Evolutionary conservation across 2,113 vertebrate genomes (phyloP).

Genomic region (Peromyscus leucopus): DNA sequence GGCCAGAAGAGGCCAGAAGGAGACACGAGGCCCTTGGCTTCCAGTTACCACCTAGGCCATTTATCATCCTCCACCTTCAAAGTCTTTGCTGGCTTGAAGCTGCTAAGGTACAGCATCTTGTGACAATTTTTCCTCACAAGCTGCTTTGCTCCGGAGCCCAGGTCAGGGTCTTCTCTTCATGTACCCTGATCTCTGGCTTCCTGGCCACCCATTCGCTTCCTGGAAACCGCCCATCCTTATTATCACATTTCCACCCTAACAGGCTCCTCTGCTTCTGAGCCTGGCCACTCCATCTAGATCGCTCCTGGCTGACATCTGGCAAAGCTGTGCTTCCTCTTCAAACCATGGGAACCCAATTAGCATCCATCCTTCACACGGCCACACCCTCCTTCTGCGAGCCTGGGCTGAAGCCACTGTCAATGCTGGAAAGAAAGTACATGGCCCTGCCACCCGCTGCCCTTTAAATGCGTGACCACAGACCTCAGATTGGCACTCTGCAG

Average conservation of each 20-base stretch:
- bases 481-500: conserved; percentile 73
- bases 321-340: neutral
- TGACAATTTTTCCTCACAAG: neutral
- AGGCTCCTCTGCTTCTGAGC: neutral
- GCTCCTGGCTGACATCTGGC: neutral
- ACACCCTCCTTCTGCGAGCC: neutral
- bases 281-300: accelerated
- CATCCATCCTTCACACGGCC: neutral
- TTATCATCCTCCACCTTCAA: neutral
- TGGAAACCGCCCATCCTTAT: neutral
- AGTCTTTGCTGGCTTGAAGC: neutral
- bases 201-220: neutral
- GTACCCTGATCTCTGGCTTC: neutral
- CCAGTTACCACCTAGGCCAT: neutral
- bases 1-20: neutral
- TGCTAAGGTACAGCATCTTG: no score
- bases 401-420: neutral
- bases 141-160: neutral
- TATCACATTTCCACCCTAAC: neutral
- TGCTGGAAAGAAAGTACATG: conserved; percentile 12
- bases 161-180: neutral
- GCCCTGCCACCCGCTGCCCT: neutral
- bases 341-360: neutral
- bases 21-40: neutral
- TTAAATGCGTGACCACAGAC: conserved; percentile 77